phyloP scores from a whole-genome alignment of 2,113 vertebrate genomes.

The Menura novaehollandiae region DNA sequence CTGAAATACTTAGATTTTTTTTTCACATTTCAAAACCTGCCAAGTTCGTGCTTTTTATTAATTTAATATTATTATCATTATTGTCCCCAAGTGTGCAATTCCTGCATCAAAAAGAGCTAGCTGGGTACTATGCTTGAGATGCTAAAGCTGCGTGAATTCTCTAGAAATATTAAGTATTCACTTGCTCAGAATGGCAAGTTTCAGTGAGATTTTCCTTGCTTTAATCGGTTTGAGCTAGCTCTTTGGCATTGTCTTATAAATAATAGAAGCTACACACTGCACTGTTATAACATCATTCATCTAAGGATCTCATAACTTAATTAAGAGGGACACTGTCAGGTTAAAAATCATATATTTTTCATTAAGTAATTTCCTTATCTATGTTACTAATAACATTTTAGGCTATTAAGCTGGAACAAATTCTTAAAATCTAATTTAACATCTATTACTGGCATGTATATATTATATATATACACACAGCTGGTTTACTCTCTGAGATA shows the following conservation, averaged over 20 bases:
- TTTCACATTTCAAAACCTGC: not conserved
- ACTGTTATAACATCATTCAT: conserved; percentile 68
- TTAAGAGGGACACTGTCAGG: conserved; percentile 66
- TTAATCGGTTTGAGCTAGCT: conserved; percentile 60
- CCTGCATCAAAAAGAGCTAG: not conserved
- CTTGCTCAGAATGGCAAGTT: conserved; percentile 9
- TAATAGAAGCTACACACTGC: conserved; percentile 63
- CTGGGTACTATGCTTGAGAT: not conserved
- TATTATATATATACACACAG: conserved; percentile 56
- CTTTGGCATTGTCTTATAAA: conserved; percentile 66
- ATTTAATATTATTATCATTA: not conserved
- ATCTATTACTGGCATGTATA: conserved; percentile 28
- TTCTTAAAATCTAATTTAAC: conserved; percentile 66
- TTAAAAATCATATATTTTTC: conserved; percentile 70
- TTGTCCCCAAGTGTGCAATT: not conserved
- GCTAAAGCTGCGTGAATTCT: not conserved
- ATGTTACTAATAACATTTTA: conserved; percentile 63
- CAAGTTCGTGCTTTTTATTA: not conserved
- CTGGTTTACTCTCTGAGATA: conserved; percentile 55
- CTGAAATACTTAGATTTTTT: not conserved
- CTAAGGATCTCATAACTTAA: conserved; percentile 68
- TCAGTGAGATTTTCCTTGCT: conserved; percentile 55
- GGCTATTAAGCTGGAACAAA: conserved; percentile 66
- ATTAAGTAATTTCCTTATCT: conserved; percentile 74
- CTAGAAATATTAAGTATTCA: not conserved